Percentiles rank a stretch among this genome's conserved stretches.
phyloP scores from a whole-genome alignment of 1,140 invertebrate species.

The Cotesia vestalis region DNA sequence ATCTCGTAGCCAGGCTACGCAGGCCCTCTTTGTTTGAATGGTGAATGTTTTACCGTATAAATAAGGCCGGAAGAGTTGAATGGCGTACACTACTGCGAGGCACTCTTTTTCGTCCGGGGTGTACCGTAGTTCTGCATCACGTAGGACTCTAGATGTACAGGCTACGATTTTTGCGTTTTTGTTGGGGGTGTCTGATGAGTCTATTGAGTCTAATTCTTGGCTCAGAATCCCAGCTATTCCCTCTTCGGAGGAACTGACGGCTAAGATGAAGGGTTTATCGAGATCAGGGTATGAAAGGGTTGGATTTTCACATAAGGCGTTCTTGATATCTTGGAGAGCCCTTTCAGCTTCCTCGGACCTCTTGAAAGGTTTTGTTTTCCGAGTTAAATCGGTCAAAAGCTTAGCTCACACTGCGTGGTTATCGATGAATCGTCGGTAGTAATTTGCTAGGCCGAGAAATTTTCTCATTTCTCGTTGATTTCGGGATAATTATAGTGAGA shows the following conservation, averaged over 20 bases:
- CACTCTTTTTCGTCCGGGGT: constrained; percentile 40
- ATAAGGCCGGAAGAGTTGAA: constrained; percentile 58
- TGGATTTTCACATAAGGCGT: no score
- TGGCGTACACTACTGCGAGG: constrained; percentile 46
- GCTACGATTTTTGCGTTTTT: constrained; percentile 9
- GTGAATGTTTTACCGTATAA: constrained; percentile 57
- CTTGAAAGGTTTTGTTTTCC: background rate
- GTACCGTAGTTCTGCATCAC: constrained; percentile 45
- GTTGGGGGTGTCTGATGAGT: background rate
- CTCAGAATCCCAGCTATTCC: no score
- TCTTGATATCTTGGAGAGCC: no score
- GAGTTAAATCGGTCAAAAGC: constrained; percentile 7
- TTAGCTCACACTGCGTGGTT: background rate
- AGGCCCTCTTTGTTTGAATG: constrained; percentile 61
- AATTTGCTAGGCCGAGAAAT: constrained; percentile 15
- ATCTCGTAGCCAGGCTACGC: constrained; percentile 53
- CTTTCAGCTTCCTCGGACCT: background rate
- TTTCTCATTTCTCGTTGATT: constrained; percentile 4
- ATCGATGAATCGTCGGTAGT: background rate
- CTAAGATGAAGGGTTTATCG: no score
- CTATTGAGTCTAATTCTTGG: no score
- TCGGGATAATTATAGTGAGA: background rate
- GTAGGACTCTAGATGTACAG: constrained; percentile 45
- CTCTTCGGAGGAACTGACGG: no score
- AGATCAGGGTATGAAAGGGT: no score